Base-by-base conservation (phyloP, 2,113 vertebrate species). In the Manacus vitellinus region DNA sequence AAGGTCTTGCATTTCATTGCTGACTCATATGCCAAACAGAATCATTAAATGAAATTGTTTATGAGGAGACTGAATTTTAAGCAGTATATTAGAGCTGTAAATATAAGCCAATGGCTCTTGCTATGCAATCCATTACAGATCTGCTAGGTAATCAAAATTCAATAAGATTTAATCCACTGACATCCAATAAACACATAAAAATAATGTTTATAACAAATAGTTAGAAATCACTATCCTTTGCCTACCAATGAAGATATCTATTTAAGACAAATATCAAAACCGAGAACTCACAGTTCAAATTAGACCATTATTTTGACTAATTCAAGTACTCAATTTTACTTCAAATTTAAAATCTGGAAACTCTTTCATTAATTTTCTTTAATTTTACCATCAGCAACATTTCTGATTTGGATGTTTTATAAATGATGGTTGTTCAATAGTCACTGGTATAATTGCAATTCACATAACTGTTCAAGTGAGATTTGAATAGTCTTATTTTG, bases 71-170 rank as follows among this genome's bases (percentile, higher is more conserved):
- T 75, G 66, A 79, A 95, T 88, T 96, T 93, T 63, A 88, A 95
- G 54, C 62, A 73, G 65, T 58, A 30, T 55, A 47, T 94, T 95
- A 52, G 20, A 79, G 88, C 61, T 95, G 46, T 81, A 96, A 94
- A 95, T 90, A 87, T 46, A 76, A 93, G 19, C 30, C 75, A 89
- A 89, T 75, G 27, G 86, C 55, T 93, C 28, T 62, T 82, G 46
- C 67, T 82, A 93, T 31, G 51, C 56, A 91, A 90, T 95, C 71
- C 51, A 74, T 68, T 94, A 83, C 54, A 84, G 95, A 88, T 87
- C 56, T 93, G 59, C 81, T 91, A 66, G 51, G 56, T 71, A 95
- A 97, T 95, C 51, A 90, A 92, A 94, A 95, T 70, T 93, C 68
- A 93, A 51, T 97, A 95, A 79, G 27, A 91, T 66, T 91, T 61